Evolutionary conservation across 2,113 vertebrate genomes (phyloP).

Genomic region (Ictidomys tridecemlineatus): DNA sequence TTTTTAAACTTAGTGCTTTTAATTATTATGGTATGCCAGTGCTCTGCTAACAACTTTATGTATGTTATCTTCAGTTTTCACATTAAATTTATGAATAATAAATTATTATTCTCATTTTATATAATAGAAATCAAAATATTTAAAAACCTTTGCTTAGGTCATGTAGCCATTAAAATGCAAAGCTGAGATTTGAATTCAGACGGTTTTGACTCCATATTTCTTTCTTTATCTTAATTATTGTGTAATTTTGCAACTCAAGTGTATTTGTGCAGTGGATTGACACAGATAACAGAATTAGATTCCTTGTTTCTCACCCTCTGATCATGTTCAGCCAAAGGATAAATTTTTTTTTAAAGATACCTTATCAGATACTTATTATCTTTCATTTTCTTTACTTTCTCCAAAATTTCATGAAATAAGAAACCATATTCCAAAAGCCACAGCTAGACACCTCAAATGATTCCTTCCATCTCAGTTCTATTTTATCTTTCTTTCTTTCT

Average conservation of each 20-base stretch:
- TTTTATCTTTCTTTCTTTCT: background rate
- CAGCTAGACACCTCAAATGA: background rate
- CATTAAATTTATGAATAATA: background rate
- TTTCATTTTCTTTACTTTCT: background rate
- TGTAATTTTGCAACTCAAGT: background rate
- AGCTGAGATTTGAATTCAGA: background rate
- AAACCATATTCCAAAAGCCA: slow-evolving; percentile 27
- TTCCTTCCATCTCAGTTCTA: background rate
- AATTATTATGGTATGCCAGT: background rate
- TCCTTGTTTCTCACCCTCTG: background rate
- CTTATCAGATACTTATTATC: background rate
- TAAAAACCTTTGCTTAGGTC: background rate
- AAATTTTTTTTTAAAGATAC: background rate
- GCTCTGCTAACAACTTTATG: background rate
- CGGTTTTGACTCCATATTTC: background rate
- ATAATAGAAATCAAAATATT: slow-evolving; percentile 20
- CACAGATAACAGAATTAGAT: background rate
- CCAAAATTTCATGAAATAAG: background rate
- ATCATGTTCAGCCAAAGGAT: background rate
- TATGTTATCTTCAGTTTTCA: background rate
- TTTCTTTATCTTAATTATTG: slow-evolving; percentile 40
- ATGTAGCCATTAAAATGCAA: background rate
- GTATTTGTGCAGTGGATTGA: background rate
- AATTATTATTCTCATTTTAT: background rate
- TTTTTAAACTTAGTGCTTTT: background rate